phyloP scores from a whole-genome alignment of 2,888 invertebrate genomes.

The Chrysomela aeneicollis region DNA sequence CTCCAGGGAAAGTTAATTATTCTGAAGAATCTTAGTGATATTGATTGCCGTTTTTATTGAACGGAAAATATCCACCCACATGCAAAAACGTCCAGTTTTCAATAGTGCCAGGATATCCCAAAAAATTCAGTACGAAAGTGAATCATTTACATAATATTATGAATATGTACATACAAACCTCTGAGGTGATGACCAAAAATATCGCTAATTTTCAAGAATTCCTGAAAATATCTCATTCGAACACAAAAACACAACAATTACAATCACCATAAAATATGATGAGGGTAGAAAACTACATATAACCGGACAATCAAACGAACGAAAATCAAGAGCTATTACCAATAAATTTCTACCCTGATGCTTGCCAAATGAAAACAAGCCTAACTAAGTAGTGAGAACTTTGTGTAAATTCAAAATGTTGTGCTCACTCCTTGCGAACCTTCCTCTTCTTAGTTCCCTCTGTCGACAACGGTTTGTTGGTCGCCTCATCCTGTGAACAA shows the following conservation, averaged over 20 bases:
- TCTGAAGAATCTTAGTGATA: too few relatives aligned
- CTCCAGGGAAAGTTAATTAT: too few relatives aligned
- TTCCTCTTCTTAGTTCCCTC: slow-evolving; percentile 55
- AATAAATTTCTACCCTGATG: not conserved
- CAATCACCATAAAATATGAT: not conserved
- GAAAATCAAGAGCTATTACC: slow-evolving; percentile 6
- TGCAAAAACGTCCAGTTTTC: too few relatives aligned
- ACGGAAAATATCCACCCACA: too few relatives aligned
- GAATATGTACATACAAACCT: not conserved
- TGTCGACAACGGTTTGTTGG: slow-evolving; percentile 40
- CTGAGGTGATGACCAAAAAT: not conserved
- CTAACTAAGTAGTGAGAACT: not conserved
- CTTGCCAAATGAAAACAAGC: not conserved
- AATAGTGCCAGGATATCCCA: too few relatives aligned
- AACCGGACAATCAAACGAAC: slow-evolving; percentile 3
- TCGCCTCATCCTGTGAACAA: slow-evolving; percentile 32
- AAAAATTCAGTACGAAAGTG: not conserved
- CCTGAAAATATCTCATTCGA: not conserved
- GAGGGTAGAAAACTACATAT: not conserved
- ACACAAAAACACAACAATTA: not conserved
- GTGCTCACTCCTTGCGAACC: slow-evolving; percentile 55
- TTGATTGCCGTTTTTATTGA: too few relatives aligned
- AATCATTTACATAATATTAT: not conserved
- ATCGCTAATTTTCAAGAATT: not conserved
- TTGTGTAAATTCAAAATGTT: not conserved